Evolutionary conservation across 2,888 invertebrate species (phyloP).

Genomic region (Rotaria magnacalcarata): DNA sequence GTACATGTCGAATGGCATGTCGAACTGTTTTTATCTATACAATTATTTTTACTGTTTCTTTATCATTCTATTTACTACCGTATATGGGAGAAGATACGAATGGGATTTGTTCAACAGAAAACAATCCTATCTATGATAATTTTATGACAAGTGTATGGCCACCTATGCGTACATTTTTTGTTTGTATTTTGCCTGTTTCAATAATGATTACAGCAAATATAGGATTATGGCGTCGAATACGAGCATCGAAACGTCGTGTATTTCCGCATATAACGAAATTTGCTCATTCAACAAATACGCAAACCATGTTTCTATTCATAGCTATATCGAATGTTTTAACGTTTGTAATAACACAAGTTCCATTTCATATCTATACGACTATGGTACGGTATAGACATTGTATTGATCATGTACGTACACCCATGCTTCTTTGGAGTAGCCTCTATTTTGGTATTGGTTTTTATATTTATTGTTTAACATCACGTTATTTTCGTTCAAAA

Average conservation of each 20-base stretch:
- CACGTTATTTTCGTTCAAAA: neutral
- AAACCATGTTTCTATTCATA: neutral
- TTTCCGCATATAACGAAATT: neutral
- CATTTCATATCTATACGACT: neutral
- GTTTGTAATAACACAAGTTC: conserved; percentile 33
- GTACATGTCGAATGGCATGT: neutral
- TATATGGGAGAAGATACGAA: neutral
- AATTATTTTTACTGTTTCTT: neutral
- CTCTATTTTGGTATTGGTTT: conserved; percentile 31
- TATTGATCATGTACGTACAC: neutral
- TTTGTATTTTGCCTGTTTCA: neutral
- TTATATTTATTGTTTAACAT: conserved; percentile 25
- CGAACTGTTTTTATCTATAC: neutral
- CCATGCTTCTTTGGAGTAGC: conserved; percentile 10
- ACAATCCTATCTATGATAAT: neutral
- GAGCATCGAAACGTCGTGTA: conserved; percentile 3
- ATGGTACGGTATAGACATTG: neutral
- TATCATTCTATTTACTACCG: conserved; percentile 17
- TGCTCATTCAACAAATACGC: neutral
- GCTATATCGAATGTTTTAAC: conserved; percentile 6
- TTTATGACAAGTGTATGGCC: neutral
- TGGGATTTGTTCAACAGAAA: neutral
- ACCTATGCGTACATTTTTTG: neutral
- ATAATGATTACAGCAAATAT: conserved; percentile 22
- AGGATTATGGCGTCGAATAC: neutral